phyloP scores from a whole-genome alignment of 2,888 invertebrate genomes.

The Catocala sponsa region DNA sequence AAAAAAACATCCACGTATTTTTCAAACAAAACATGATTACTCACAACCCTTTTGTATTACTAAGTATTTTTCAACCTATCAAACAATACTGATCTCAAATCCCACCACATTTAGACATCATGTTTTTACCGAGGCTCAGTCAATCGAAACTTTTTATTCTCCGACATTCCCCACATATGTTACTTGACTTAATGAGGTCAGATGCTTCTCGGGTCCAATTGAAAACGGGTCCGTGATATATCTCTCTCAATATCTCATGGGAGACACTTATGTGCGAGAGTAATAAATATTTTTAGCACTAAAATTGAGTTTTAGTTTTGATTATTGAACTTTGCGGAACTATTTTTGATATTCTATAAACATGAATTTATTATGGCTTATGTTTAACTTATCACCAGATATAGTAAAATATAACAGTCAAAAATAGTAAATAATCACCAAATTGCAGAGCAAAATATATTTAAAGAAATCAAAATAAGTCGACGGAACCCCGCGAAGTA shows the following conservation, averaged over 20 bases:
- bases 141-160: conserved; percentile 45
- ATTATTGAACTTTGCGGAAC: not conserved
- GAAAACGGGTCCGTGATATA: conserved; percentile 48
- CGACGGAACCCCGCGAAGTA: too few species aligned
- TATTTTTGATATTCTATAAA: not conserved
- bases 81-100: conserved; percentile 13
- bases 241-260: conserved; percentile 42
- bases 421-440: too few species aligned
- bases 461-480: too few species aligned
- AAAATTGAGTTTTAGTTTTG: conserved; percentile 19
- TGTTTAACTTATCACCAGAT: too few species aligned
- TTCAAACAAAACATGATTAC: too few species aligned
- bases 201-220: conserved; percentile 43
- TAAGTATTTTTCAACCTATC: not conserved
- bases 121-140: conserved; percentile 39
- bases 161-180: conserved; percentile 38
- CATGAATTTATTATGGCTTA: too few species aligned
- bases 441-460: too few species aligned
- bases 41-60: too few species aligned
- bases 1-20: too few species aligned
- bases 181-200: conserved; percentile 48
- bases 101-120: conserved; percentile 43
- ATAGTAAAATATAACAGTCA: too few species aligned
- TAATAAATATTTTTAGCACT: conserved; percentile 19
- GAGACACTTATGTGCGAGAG: conserved; percentile 20